Conservation (phyloP, 2,888 invertebrate genomes). For the Horisme vitalbata region DNA sequence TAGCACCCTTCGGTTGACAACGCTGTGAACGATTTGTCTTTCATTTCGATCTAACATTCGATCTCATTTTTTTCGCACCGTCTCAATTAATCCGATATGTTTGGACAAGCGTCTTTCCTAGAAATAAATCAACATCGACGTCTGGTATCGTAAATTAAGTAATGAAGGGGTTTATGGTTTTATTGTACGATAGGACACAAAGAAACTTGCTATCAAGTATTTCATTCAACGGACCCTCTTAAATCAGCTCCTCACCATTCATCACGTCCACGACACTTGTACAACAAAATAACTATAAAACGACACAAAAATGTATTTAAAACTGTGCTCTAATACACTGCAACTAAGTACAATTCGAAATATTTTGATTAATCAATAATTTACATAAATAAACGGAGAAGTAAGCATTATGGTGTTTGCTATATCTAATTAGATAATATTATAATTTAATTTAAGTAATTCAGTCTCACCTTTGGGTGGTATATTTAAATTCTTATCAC, state of each 20-base stretch:
- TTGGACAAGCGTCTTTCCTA: constrained; percentile 33
- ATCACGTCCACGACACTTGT: constrained; percentile 66
- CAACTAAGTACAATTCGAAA: constrained; percentile 29
- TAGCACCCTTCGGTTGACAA: constrained; percentile 73
- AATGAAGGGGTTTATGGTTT: constrained; percentile 54
- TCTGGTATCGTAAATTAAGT: constrained; percentile 32
- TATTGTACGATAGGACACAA: constrained; percentile 56
- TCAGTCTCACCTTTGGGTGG: constrained; percentile 73
- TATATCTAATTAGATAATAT: constrained; percentile 76
- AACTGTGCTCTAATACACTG: constrained; percentile 43
- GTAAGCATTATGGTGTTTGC: constrained; percentile 68
- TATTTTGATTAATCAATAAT: constrained; percentile 32
- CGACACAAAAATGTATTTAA: constrained; percentile 32
- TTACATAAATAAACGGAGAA: constrained; percentile 59
- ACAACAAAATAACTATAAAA: constrained; percentile 46
- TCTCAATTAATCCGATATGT: constrained; percentile 52
- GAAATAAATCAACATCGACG: constrained; percentile 34
- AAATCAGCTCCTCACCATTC: constrained; percentile 71
- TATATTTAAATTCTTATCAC: constrained; percentile 58
- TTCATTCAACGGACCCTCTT: constrained; percentile 65
- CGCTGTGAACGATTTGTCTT: constrained; percentile 75
- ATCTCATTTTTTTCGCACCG: constrained; percentile 68
- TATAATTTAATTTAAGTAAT: constrained; percentile 61
- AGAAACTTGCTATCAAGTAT: constrained; percentile 59
- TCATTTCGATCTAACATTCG: constrained; percentile 67